These are phyloP conservation scores for Tachuris rubrigastra DNA, from an alignment of 2,113 vertebrate species.

Conservation along the genomic window DNA sequence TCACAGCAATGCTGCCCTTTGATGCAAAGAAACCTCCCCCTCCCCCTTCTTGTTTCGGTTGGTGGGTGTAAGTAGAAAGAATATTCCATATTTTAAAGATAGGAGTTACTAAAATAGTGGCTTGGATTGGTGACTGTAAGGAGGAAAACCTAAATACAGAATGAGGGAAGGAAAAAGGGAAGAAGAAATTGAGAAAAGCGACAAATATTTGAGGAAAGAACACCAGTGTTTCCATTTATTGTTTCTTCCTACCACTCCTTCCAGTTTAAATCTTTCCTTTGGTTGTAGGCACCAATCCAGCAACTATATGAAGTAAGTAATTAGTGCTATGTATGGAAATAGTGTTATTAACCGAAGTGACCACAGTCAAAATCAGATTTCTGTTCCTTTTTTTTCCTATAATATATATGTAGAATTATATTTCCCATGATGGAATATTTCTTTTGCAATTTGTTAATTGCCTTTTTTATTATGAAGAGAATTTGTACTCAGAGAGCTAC, in stretches of 20 bases:
- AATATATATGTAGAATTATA: not conserved
- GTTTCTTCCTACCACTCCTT: not conserved
- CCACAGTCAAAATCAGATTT: constrained; percentile 14
- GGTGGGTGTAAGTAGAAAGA: not conserved
- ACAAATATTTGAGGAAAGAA: not conserved
- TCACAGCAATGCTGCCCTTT: not conserved
- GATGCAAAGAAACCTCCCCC: not conserved
- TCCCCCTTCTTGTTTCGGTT: not conserved
- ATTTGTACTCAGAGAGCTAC: constrained; percentile 5
- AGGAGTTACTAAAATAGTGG: not conserved
- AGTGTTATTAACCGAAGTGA: constrained; percentile 23
- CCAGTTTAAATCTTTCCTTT: not conserved
- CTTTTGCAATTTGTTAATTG: constrained; percentile 41
- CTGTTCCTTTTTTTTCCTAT: not conserved
- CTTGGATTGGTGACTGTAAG: not conserved
- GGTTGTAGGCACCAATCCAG: not conserved
- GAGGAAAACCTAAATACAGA: not conserved
- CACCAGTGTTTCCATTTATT: not conserved
- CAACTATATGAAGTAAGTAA: not conserved
- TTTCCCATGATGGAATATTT: constrained; percentile 7
- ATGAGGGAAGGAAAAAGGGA: not conserved
- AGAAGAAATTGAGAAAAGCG: not conserved
- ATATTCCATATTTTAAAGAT: not conserved
- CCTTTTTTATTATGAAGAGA: not conserved
- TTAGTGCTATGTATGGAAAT: constrained; percentile 21